Evolutionary conservation across 2,797 vertebrate genomes (phyloP).

Genomic region (Poeciliopsis paucimaculata): DNA sequence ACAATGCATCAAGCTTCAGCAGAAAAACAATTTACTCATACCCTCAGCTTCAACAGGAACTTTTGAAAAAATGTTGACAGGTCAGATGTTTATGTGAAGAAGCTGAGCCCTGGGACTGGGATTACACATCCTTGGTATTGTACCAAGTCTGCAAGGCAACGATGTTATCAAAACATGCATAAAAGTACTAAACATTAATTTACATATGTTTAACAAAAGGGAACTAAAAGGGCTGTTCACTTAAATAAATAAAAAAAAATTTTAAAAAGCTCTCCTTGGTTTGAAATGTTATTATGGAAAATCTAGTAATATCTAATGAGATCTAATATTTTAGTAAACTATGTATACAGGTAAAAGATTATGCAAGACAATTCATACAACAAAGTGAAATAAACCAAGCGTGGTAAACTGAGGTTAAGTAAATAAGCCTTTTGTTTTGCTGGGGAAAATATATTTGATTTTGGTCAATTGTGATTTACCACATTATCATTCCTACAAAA

Average conservation of each 20-base stretch:
- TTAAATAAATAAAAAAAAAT: background rate
- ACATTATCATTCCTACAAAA: background rate
- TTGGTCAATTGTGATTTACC: constrained; percentile 1
- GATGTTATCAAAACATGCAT: background rate
- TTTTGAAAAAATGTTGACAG: background rate
- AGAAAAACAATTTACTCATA: background rate
- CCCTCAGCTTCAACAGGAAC: background rate
- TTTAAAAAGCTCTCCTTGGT: background rate
- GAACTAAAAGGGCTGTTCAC: background rate
- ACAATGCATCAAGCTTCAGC: background rate
- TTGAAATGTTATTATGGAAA: background rate
- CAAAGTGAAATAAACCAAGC: background rate
- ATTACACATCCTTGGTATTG: background rate
- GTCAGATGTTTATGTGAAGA: background rate
- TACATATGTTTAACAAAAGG: background rate
- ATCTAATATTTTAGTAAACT: background rate
- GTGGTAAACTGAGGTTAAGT: background rate
- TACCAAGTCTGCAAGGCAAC: background rate
- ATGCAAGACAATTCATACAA: background rate
- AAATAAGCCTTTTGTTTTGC: background rate
- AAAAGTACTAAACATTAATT: background rate
- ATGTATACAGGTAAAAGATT: background rate
- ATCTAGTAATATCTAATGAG: background rate
- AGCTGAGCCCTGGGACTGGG: background rate
- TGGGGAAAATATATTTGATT: background rate